A percentile compares a stretch with the other conserved stretches of the same genome.
phyloP scores from a whole-genome alignment of 2,113 vertebrate genomes.

The Barbus barbus region DNA sequence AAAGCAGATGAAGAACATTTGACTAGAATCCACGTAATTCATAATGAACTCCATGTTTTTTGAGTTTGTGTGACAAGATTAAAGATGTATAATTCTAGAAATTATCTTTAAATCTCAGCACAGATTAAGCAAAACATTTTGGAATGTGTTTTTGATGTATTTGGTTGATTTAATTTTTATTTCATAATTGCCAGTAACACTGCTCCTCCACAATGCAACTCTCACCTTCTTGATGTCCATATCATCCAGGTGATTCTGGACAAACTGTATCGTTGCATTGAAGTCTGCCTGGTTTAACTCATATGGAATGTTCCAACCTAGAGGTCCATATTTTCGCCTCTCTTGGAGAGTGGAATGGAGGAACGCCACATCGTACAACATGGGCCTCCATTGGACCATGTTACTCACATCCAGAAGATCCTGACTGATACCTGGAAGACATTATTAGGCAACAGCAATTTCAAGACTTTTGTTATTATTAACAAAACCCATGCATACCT shows the following conservation, averaged over 20 bases:
- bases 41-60: background rate
- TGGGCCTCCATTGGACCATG: slow-evolving; percentile 85
- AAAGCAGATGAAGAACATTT: background rate
- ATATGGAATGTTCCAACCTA: slow-evolving; percentile 97
- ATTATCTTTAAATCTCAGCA: background rate
- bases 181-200: background rate
- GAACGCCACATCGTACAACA: slow-evolving; percentile 90
- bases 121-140: background rate
- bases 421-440: slow-evolving; percentile 85
- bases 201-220: background rate
- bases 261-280: slow-evolving; percentile 89
- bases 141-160: background rate
- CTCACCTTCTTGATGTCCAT: slow-evolving; percentile 87
- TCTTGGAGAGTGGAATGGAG: slow-evolving; percentile 93
- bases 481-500: background rate
- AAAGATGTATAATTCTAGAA: background rate
- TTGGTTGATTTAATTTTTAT: background rate
- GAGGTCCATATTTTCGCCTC: slow-evolving; percentile 88
- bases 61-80: background rate
- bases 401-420: slow-evolving; percentile 89
- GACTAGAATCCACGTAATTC: background rate
- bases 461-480: background rate
- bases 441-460: slow-evolving; percentile 11
- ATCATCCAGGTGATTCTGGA: slow-evolving; percentile 93
- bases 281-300: slow-evolving; percentile 98